These are phyloP conservation scores for Anoplolepis gracilipes DNA, from an alignment of 1,140 invertebrate genomes.

Conservation along the genomic window DNA sequence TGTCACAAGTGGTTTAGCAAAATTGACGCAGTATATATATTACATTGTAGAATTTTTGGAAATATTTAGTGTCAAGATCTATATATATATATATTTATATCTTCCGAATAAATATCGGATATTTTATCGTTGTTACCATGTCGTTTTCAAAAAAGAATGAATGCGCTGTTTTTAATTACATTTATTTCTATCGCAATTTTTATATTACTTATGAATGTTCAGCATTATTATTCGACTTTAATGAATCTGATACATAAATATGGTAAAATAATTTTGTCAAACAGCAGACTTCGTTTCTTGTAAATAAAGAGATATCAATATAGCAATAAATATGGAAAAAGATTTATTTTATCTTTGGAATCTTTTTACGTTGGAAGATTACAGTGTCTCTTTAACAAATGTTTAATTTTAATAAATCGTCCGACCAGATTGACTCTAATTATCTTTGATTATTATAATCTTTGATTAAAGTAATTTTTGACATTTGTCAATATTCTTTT, in stretches of 20 bases:
- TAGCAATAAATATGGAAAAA: background rate
- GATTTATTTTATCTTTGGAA: background rate
- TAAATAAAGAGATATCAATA: constrained; percentile 28
- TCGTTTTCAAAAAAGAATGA: background rate
- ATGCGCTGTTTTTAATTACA: constrained; percentile 1
- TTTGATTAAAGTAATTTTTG: too few species aligned
- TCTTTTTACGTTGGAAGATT: too few species aligned
- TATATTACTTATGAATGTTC: background rate
- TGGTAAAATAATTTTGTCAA: constrained; percentile 1
- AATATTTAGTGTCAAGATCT: constrained; percentile 11
- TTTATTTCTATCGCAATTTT: constrained; percentile 5
- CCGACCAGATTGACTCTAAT: too few species aligned
- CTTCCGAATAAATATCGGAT: background rate
- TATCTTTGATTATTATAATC: too few species aligned
- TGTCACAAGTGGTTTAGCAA: constrained; percentile 14
- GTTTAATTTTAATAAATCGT: background rate
- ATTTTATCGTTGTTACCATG: constrained; percentile 27
- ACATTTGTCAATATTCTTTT: too few species aligned
- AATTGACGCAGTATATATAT: constrained; percentile 1
- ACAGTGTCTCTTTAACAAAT: background rate
- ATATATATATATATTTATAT: constrained; percentile 28
- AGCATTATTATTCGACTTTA: background rate
- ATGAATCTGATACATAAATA: background rate
- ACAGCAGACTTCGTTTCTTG: constrained; percentile 18
- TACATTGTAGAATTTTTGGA: constrained; percentile 45